Base-by-base conservation (phyloP, 1,140 invertebrate genomes). In the Ceratoteleas bidentatus region DNA sequence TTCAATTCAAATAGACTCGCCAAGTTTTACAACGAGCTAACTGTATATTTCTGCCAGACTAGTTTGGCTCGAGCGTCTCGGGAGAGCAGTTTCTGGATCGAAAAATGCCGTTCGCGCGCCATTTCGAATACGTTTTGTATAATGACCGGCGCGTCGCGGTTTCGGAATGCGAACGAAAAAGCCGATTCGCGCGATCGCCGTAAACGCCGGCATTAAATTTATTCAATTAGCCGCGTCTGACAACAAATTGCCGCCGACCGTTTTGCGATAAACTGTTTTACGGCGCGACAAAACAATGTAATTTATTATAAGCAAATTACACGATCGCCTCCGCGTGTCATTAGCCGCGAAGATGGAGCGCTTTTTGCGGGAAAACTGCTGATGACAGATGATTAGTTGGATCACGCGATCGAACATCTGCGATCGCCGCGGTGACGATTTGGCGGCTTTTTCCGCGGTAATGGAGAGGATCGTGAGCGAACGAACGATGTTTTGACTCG, bases 1-100 rank as follows among this genome's bases (percentile, higher is more conserved):
- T 79, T 79, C 68, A 79, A 79, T 79, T 79, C 76, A 79, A 79
- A 79, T 79, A 72, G 61, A 73, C 61, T 61, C 34, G 76, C 36
- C 8, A 60, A 66, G 68, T 73, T 73, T 79, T 79, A 16, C 50
- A 72, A 72, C 68, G 45, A 80, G 76, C 57, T 80, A 79, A 80
- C 76, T 80, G 76, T 80, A 73, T 47, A 68, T 56, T 78, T 70
- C 66, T 52, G 75, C 34, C 11, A 62, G 56, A 62, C 50, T 64
- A 58, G 74, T 77, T 69, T 69, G 24, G 14, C 0, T 64, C 49
- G 64, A 64, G 57, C n/a, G 43, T 64, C n/a, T 61, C 47, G 43
- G 4, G 2, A 14, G n/a, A n/a, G n/a, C n/a, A n/a, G n/a, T n/a
- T n/a, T n/a, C n/a, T n/a, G n/a, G n/a, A n/a, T n/a, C n/a, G n/a